Evolutionary conservation across 2,113 vertebrate species (phyloP).

Genomic region (Dunckerocampus dactyliophorus): DNA sequence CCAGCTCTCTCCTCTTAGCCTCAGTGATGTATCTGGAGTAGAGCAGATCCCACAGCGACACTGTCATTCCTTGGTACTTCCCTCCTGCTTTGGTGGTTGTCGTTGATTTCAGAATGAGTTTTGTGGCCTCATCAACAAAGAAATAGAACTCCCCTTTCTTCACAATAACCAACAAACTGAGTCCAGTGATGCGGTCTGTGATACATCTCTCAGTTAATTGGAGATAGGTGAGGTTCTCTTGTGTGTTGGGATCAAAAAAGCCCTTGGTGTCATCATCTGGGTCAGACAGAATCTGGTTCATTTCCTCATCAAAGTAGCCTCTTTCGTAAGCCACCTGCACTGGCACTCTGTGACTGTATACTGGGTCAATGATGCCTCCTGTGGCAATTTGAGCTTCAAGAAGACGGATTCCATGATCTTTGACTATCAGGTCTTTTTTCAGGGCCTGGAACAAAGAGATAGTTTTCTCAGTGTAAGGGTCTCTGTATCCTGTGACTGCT

Average conservation of each 20-base stretch:
- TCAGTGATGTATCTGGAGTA: slow-evolving; percentile 73
- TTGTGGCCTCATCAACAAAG: slow-evolving; percentile 56
- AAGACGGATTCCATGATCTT: slow-evolving; percentile 49
- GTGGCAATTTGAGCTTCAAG: slow-evolving; percentile 61
- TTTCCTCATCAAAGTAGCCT: slow-evolving; percentile 76
- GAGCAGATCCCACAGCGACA: slow-evolving; percentile 78
- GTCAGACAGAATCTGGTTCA: slow-evolving; percentile 61
- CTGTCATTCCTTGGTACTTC: slow-evolving; percentile 60
- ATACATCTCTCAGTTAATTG: slow-evolving; percentile 71
- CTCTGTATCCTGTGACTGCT: slow-evolving; percentile 51
- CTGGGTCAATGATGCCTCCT: slow-evolving; percentile 51
- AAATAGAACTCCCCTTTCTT: slow-evolving; percentile 68
- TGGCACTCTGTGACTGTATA: slow-evolving; percentile 48
- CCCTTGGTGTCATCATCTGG: slow-evolving; percentile 61
- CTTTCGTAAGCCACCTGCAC: slow-evolving; percentile 76
- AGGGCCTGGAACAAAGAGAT: slow-evolving; percentile 56
- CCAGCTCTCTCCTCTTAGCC: slow-evolving; percentile 64
- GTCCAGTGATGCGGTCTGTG: slow-evolving; percentile 59
- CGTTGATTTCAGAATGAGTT: slow-evolving; percentile 49
- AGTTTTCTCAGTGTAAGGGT: slow-evolving; percentile 45
- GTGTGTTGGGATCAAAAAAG: slow-evolving; percentile 75
- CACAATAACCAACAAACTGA: too few relatives aligned
- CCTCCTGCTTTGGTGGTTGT: slow-evolving; percentile 65
- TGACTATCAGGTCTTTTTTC: slow-evolving; percentile 53
- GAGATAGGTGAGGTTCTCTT: slow-evolving; percentile 71